phyloP scores from a whole-genome alignment of 2,797 vertebrate species.

The Myotis vivesi region DNA sequence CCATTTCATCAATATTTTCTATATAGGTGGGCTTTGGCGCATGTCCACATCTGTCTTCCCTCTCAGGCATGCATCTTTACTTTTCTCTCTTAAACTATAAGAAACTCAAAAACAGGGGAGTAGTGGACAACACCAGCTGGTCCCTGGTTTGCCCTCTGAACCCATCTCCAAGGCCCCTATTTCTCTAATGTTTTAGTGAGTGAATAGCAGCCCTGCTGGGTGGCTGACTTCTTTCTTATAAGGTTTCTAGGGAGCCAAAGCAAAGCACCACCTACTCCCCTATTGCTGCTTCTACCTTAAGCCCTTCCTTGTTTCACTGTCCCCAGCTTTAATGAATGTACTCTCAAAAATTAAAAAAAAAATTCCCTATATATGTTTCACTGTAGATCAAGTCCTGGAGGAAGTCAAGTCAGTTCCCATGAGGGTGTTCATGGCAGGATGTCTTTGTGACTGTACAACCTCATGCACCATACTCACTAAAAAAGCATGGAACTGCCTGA shows the following conservation, averaged over 20 bases:
- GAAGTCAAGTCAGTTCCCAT: background rate
- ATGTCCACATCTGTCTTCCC: too few relatives aligned
- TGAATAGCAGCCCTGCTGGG: background rate
- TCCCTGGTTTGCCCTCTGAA: background rate
- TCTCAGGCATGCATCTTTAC: background rate
- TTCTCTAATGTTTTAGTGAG: background rate
- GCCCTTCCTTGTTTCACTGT: background rate
- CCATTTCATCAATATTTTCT: background rate
- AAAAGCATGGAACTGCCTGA: background rate
- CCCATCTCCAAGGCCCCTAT: background rate
- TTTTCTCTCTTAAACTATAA: background rate
- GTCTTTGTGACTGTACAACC: background rate
- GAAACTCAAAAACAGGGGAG: background rate
- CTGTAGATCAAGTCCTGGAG: background rate
- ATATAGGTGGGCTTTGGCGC: background rate
- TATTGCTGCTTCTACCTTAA: background rate
- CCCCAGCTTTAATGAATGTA: background rate
- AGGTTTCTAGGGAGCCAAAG: background rate
- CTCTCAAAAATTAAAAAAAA: background rate
- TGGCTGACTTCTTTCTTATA: background rate
- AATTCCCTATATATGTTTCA: background rate
- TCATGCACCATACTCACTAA: background rate
- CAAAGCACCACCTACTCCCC: background rate
- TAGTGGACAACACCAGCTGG: background rate
- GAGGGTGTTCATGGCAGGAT: too few relatives aligned